phyloP scores from a whole-genome alignment of 2,113 vertebrate species.

The Ammodytes marinus region DNA sequence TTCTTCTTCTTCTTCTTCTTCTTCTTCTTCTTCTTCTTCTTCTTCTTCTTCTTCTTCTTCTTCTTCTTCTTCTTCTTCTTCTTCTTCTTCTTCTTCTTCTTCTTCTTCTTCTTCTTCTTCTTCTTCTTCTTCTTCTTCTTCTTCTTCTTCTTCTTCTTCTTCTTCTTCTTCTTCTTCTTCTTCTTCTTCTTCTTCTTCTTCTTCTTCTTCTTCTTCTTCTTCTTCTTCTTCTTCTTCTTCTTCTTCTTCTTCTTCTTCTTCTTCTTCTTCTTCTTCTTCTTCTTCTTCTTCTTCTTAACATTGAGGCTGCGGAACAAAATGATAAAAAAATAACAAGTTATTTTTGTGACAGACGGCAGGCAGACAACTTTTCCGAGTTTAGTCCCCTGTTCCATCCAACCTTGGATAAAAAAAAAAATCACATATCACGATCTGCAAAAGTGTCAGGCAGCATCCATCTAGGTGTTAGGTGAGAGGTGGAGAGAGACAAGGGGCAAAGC shows the following conservation, averaged over 20 bases:
- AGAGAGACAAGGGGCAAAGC: slow-evolving; percentile 27
- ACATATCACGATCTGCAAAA: slow-evolving; percentile 12
- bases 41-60: not conserved
- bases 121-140: too few relatives aligned
- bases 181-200: too few relatives aligned
- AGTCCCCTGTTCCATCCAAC: slow-evolving; percentile 13
- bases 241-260: too few relatives aligned
- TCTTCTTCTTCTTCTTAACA: not conserved
- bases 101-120: not conserved
- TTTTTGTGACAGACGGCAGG: slow-evolving; percentile 7
- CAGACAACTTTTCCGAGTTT: slow-evolving; percentile 8
- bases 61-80: too few relatives aligned
- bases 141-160: not conserved
- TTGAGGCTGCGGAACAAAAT: not conserved
- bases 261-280: too few relatives aligned
- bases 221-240: too few relatives aligned
- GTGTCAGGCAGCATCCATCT: slow-evolving; percentile 4
- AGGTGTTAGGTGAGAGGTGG: slow-evolving; percentile 30
- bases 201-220: not conserved
- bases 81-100: too few relatives aligned
- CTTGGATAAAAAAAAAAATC: not conserved
- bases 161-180: too few relatives aligned
- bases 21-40: too few relatives aligned
- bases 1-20: not conserved
- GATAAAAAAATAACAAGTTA: not conserved